phyloP scores from a whole-genome alignment of 2,797 vertebrate species.

The Psittacula echo region DNA sequence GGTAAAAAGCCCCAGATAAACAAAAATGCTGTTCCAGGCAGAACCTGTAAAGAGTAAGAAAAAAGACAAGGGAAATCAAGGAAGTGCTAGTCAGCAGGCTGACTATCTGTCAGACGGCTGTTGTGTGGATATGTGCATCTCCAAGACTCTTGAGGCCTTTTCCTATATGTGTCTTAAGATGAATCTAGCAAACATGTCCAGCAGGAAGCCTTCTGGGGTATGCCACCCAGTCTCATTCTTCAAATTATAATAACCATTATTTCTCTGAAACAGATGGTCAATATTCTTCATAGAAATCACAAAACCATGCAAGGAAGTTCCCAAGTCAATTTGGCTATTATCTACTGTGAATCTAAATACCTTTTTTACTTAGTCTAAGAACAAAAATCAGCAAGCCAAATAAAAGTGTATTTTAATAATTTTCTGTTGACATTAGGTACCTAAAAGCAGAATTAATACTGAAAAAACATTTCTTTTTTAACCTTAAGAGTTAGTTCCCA shows the following conservation, averaged over 20 bases:
- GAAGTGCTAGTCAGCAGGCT: not conserved
- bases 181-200: not conserved
- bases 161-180: rapidly evolving
- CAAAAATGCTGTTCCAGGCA: not conserved
- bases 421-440: not conserved
- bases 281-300: not conserved
- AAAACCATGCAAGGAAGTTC: not conserved
- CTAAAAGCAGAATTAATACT: not conserved
- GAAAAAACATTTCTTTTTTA: not conserved
- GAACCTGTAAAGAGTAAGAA: not conserved
- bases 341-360: not conserved
- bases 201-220: not conserved
- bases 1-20: not conserved
- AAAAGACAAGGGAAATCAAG: not conserved
- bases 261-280: not conserved
- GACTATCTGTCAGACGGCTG: not conserved
- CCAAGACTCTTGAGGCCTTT: not conserved
- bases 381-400: not conserved
- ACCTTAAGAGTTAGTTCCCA: not conserved
- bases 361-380: not conserved
- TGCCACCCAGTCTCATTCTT: not conserved
- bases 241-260: not conserved
- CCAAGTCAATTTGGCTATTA: not conserved
- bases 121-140: not conserved
- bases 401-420: not conserved